phyloP scores from a whole-genome alignment of 1,140 invertebrate genomes.

The Drosophila sp. region DNA sequence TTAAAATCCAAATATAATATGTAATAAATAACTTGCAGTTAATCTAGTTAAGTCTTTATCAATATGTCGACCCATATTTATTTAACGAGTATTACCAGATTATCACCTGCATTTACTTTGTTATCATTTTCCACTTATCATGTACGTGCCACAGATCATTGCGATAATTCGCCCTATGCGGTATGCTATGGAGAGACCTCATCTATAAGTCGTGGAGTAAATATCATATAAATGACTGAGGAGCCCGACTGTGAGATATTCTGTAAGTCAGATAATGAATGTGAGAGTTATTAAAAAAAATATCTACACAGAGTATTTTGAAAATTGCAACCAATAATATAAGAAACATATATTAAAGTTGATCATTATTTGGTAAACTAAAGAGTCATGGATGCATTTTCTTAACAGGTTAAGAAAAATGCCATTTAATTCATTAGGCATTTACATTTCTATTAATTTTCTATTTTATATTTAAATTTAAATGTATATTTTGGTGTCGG shows the following conservation, averaged over 20 bases:
- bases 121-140: conserved; percentile 44
- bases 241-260: background rate
- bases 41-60: conserved; percentile 41
- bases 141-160: conserved; percentile 44
- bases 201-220: conserved; percentile 1
- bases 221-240: background rate
- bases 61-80: conserved; percentile 43
- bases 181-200: background rate
- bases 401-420: background rate
- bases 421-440: background rate
- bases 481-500: too few species aligned
- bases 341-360: too few species aligned
- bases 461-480: too few species aligned
- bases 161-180: conserved; percentile 23
- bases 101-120: conserved; percentile 35
- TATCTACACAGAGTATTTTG: too few species aligned
- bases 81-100: conserved; percentile 38
- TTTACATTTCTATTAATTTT: too few species aligned
- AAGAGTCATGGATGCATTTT: background rate
- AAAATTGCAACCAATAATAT: too few species aligned
- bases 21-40: conserved; percentile 30
- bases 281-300: too few species aligned
- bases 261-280: too few species aligned
- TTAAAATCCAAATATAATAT: conserved; percentile 22
- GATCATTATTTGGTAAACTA: too few species aligned